Evolutionary conservation across 2,888 invertebrate species (phyloP).

Genomic region (Dolichopus griseipennis): DNA sequence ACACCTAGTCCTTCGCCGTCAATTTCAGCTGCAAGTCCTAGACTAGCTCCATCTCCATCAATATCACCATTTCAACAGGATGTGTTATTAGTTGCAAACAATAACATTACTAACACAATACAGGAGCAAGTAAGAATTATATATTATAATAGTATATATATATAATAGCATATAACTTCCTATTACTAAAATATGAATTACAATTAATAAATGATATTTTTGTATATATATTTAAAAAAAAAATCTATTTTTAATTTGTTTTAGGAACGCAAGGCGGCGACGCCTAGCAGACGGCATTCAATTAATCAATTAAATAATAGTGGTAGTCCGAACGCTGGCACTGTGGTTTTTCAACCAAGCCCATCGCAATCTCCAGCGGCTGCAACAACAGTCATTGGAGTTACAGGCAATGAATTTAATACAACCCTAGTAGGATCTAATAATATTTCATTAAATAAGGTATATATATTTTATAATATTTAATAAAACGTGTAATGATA

Average conservation of each 20-base stretch:
- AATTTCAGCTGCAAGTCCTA: conserved; percentile 43
- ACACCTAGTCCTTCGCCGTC: conserved; percentile 46
- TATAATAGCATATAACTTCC: no score
- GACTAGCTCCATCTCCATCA: conserved; percentile 44
- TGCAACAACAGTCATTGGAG: conserved; percentile 42
- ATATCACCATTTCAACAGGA: conserved; percentile 44
- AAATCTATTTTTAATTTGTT: conserved; percentile 16
- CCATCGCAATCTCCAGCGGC: conserved; percentile 44
- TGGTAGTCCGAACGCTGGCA: conserved; percentile 44
- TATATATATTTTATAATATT: conserved; percentile 20
- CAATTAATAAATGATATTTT: no score
- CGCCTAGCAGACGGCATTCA: conserved; percentile 44
- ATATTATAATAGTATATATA: neutral
- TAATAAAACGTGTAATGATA: neutral
- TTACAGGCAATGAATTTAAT: conserved; percentile 43
- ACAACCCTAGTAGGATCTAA: conserved; percentile 45
- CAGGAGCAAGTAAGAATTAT: conserved; percentile 39
- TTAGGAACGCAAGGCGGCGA: conserved; percentile 44
- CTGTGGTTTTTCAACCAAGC: conserved; percentile 44
- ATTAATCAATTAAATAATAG: conserved; percentile 41
- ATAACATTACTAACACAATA: conserved; percentile 41
- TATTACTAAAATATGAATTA: neutral
- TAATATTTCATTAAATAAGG: conserved; percentile 44
- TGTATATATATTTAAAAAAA: conserved; percentile 11
- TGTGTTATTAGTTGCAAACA: conserved; percentile 44